Evolutionary conservation across 2,797 vertebrate species (phyloP).

Genomic region (Chaetodon trifasciatus): DNA sequence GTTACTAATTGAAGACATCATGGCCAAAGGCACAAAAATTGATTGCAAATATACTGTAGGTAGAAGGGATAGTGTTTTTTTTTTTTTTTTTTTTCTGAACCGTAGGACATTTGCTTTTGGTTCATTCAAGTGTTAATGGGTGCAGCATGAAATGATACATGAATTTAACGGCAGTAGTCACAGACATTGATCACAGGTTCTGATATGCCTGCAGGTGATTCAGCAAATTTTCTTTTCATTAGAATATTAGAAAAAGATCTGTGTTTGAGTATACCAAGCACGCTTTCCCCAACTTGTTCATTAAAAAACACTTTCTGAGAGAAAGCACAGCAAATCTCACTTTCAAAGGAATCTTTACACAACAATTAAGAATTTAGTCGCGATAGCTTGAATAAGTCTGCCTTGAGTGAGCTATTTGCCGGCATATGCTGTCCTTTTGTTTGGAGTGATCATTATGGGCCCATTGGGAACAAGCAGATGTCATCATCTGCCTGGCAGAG

Average conservation of each 20-base stretch:
- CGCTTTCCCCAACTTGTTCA: constrained; percentile 18
- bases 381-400: constrained; percentile 62
- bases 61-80: constrained; percentile 1
- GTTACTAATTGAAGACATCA: constrained; percentile 68
- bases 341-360: constrained; percentile 51
- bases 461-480: constrained; percentile 79
- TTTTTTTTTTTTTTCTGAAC: constrained; percentile 25
- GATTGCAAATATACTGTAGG: constrained; percentile 29
- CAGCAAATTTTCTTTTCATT: constrained; percentile 18
- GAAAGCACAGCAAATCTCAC: constrained; percentile 22
- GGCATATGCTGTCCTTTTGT: constrained; percentile 79
- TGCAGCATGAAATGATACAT: constrained; percentile 41
- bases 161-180: constrained; percentile 46
- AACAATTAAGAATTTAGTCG: constrained; percentile 61
- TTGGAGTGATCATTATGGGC: constrained; percentile 75
- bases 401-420: constrained; percentile 74
- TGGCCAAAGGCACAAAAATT: constrained; percentile 42
- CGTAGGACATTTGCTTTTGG: constrained; percentile 39
- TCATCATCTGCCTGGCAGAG: constrained; percentile 80
- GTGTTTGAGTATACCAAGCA: constrained; percentile 23
- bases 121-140: constrained; percentile 38
- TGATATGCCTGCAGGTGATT: constrained; percentile 32
- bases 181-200: constrained; percentile 34
- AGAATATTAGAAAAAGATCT: constrained; percentile 30
- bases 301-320: constrained; percentile 15